A percentile compares a stretch with the other conserved stretches of the same genome.
Conservation (phyloP, 2,113 vertebrate genomes). For the zebrafish (Danio rerio) region DNA sequence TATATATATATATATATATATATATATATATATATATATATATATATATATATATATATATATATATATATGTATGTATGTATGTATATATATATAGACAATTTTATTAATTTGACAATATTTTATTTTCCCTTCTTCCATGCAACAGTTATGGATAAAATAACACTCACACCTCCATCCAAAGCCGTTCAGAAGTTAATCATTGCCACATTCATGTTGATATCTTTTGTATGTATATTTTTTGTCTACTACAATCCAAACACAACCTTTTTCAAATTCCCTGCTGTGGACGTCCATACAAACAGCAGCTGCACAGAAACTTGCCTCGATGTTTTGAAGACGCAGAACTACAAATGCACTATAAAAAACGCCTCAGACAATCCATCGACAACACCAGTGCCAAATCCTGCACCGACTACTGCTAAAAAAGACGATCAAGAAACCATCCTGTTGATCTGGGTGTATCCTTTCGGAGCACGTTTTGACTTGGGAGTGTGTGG, state of each 20-base stretch:
- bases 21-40: no score
- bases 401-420: neutral
- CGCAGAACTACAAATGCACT: neutral
- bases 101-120: neutral
- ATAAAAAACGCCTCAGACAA: neutral
- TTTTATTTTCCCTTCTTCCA: neutral
- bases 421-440: neutral
- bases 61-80: no score
- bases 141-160: neutral
- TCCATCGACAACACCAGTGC: neutral
- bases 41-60: no score
- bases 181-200: neutral
- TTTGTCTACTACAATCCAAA: neutral
- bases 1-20: no score
- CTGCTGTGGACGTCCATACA: neutral
- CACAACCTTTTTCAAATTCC: neutral
- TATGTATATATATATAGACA: no score
- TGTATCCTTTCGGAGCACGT: neutral
- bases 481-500: conserved; percentile 3
- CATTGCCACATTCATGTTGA: neutral
- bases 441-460: conserved; percentile 35
- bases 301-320: neutral
- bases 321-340: neutral
- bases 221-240: neutral
- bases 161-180: neutral